Evolutionary conservation across 2,797 vertebrate species (phyloP).

Genomic region (Lutjanus campechanus): DNA sequence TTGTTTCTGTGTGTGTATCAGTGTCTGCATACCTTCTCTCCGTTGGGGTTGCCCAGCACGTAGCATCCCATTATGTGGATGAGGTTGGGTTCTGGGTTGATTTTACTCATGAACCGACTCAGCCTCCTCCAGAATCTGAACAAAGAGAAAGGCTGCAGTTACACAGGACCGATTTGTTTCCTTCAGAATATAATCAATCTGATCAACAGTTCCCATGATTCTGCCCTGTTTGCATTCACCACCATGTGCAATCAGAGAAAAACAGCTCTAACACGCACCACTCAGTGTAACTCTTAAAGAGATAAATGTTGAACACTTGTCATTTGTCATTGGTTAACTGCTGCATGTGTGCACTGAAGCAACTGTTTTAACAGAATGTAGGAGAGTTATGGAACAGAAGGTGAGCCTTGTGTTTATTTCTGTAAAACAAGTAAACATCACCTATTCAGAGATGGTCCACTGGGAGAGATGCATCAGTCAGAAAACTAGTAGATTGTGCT

Average conservation of each 20-base stretch:
- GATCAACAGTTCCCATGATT: background rate
- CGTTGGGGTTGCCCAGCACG: constrained; percentile 97
- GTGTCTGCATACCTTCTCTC: constrained; percentile 91
- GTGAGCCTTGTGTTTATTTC: constrained; percentile 6
- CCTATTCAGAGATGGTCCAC: constrained; percentile 2
- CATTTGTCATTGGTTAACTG: background rate
- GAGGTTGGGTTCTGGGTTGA: constrained; percentile 96
- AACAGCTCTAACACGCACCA: background rate
- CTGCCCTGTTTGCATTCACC: background rate
- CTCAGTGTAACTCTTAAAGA: background rate
- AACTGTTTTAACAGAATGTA: background rate
- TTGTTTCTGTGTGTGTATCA: background rate
- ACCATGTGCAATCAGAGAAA: background rate
- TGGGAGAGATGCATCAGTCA: constrained; percentile 5
- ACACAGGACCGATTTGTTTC: background rate
- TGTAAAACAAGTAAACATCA: constrained; percentile 19
- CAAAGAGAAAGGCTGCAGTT: constrained; percentile 30
- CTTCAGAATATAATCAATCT: background rate
- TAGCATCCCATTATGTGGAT: constrained; percentile 99
- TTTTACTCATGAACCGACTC: constrained; percentile 97
- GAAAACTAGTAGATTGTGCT: background rate
- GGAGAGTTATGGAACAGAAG: background rate
- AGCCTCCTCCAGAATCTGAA: constrained; percentile 96
- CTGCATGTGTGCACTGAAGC: background rate
- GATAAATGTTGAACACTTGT: background rate